phyloP scores from a whole-genome alignment of 2,113 vertebrate species.

The Miniopterus natalensis region DNA sequence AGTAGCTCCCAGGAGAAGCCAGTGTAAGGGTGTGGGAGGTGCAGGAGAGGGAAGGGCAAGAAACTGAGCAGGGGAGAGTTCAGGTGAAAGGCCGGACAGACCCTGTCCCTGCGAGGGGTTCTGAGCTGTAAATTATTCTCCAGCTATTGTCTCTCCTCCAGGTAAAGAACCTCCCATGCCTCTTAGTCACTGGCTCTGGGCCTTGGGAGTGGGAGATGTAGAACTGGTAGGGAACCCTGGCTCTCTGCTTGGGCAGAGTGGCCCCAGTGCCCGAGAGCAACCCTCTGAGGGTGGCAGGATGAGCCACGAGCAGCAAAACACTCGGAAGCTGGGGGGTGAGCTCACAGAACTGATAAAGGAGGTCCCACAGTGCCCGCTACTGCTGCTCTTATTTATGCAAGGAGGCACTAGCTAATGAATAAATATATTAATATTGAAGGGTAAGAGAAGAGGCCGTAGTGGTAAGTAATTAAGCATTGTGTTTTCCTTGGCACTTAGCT shows the following conservation, averaged over 20 bases:
- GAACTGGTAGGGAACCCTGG: background rate
- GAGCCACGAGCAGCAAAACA: background rate
- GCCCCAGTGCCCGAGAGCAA: background rate
- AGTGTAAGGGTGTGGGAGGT: background rate
- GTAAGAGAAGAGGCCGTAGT: background rate
- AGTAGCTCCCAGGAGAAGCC: background rate
- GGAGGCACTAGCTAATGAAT: background rate
- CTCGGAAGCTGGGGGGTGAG: background rate
- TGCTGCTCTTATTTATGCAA: background rate
- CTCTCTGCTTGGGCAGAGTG: background rate
- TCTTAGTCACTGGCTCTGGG: background rate
- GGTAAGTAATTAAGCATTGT: background rate
- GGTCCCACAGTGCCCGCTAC: background rate
- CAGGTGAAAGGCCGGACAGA: background rate
- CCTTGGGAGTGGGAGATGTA: fast-evolving
- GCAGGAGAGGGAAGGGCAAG: background rate
- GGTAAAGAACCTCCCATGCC: background rate
- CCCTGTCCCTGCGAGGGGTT: fast-evolving
- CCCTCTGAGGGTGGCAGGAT: background rate
- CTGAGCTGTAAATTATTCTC: background rate
- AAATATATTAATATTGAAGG: background rate
- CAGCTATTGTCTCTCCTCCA: background rate
- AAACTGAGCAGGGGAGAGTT: background rate
- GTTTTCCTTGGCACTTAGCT: background rate
- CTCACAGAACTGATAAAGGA: background rate